Base-by-base conservation (phyloP, 2,113 vertebrate species). In the Turdus rufiventris region DNA sequence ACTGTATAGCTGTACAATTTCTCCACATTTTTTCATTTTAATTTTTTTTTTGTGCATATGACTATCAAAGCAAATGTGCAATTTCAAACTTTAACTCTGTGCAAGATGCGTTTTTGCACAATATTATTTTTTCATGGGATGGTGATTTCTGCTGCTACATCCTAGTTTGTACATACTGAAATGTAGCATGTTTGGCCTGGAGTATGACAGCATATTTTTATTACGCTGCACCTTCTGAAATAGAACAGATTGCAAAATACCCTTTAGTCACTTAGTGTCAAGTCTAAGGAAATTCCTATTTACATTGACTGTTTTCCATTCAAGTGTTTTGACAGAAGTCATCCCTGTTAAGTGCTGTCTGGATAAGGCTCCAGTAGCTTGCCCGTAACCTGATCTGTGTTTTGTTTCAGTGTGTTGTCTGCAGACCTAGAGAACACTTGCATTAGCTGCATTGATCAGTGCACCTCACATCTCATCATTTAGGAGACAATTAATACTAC, bases 401-500 rank as follows among this genome's bases (percentile, higher is more conserved):
- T 97, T 78, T 91, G 76, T 96, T 94, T 83, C 83, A 62, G 53
- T 94, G 73, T 96, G 92, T 97, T 96, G 90, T 94, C 94, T 97
- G 93, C 94, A 94, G 95, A 96, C 84, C 94, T 67, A 36, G 70
- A 95, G 92, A 97, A 96, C 93, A 91, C 95, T 97, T 96, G 80
- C 91, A 96, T 97, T 96, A 98, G 88, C 93, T 85, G 54, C 62
- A 97, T 94, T 97, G 97, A 98, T 98, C 96, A 96, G 83, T 95
- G 91, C 79, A 75, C 91, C 96, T 96, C 89, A 48, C 95, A 94
- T 94, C 89, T 73, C 93, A 83, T 94, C 93, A 75, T 96, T 98
- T 96, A 97, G 88, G 93, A 93, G 91, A 96, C 94, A 97, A 97
- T 98, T 98, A 97, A 97, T 98, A 92, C 94, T 96, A 45, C 9